phyloP scores from a whole-genome alignment of 2,797 vertebrate genomes.

The Schizopygopsis malacanthus region DNA sequence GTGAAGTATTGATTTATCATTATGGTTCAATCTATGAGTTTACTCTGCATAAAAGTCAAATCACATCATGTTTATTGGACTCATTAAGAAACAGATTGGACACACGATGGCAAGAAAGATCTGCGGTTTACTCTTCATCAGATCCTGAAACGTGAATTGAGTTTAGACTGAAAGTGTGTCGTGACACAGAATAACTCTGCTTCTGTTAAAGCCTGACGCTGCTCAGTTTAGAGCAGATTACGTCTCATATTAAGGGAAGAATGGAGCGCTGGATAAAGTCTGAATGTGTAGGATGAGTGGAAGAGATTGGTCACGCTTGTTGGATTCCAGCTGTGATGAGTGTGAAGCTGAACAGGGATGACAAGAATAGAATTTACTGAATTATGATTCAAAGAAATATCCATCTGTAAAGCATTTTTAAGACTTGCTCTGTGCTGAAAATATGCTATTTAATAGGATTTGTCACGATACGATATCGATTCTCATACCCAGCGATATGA shows the following conservation, averaged over 20 bases:
- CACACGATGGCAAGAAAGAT: background rate
- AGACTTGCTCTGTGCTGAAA: background rate
- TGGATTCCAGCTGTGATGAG: background rate
- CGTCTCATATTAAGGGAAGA: background rate
- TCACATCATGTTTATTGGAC: background rate
- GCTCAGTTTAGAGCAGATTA: background rate
- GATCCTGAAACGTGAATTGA: background rate
- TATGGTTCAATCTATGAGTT: background rate
- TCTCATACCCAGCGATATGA: background rate
- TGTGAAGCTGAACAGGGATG: too few species aligned
- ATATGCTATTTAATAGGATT: background rate
- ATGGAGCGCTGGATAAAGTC: background rate
- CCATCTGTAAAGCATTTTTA: background rate
- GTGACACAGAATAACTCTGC: background rate
- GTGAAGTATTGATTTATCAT: background rate
- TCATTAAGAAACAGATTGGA: background rate
- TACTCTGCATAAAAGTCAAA: background rate
- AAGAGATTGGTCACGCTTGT: background rate
- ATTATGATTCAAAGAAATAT: background rate
- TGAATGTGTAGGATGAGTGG: background rate
- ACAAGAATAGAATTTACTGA: background rate
- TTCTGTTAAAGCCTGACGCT: background rate
- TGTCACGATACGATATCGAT: background rate
- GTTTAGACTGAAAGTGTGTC: background rate
- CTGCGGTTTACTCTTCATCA: background rate